Base-by-base conservation (phyloP, 2,888 invertebrate genomes). In the Synergus gifuensis region DNA sequence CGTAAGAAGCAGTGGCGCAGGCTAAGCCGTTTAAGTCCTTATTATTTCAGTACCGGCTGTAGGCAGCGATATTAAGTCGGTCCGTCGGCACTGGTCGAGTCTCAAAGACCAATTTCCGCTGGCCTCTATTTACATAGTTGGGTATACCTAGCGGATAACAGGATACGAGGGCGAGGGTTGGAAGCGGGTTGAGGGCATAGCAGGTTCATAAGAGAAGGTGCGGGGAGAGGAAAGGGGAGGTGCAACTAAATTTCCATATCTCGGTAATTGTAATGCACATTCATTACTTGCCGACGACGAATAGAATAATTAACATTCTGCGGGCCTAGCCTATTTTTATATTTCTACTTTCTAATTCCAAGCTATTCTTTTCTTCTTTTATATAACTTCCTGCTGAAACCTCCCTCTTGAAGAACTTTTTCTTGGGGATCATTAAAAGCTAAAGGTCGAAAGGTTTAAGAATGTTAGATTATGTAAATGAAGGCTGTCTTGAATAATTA, bases 21-120 rank as follows among this genome's bases (percentile, higher is more conserved):
- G 79, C 67, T 76, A 80, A 77, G 79, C 64, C 79, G 62, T 76
- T 83, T 73, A 62, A 77, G 78, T 83, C 79, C 73, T 82, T 78
- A 76, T 83, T 77, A 81, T 85, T 85, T 85, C 80, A 84, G 80
- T 78, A 60, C 73, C 64, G 82, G 82, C 81, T 83, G 80, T 81
- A 80, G 63, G 76, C 78, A 69, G 76, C 76, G 77, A 82, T 84
- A 83, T 83, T 83, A 84, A 82, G 83, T 83, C 81, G 80, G 82
- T 78, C 82, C 84, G 83, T 82, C 80, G 83, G 76, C 79, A 78
- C 84, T 83, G 83, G 83, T 84, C 86, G 85, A 85, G 87, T 88
- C 89, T 89, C 90, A 89, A 91, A 90, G 90, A 90, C 90, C 91
- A 90, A 91, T 91, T 91, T 91, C 91, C 91, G 90, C 84, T 85